Percentiles rank a stretch among this genome's conserved stretches.
phyloP scores from a whole-genome alignment of 2,888 invertebrate species.

The Leucophenga montana region DNA sequence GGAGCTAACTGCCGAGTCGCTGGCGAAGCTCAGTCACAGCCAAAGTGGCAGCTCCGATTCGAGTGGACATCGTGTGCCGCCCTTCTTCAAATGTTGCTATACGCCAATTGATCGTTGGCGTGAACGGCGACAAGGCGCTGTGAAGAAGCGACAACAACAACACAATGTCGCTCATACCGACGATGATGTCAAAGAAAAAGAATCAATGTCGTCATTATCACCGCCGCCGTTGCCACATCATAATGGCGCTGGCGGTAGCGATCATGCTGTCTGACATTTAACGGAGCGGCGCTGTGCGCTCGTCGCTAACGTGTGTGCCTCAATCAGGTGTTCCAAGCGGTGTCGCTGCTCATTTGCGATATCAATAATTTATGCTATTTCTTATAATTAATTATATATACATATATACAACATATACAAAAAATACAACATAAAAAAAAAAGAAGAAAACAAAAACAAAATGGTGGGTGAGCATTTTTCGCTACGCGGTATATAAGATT shows the following conservation, averaged over 20 bases:
- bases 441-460: constrained; percentile 21
- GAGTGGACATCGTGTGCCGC: constrained; percentile 59
- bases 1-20: constrained; percentile 66
- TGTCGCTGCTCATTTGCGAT: constrained; percentile 70
- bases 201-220: not conserved
- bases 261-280: constrained; percentile 15
- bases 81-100: constrained; percentile 72
- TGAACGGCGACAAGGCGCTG: constrained; percentile 28
- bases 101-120: constrained; percentile 73
- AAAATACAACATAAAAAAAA: constrained; percentile 35
- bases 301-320: constrained; percentile 28
- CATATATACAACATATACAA: constrained; percentile 42
- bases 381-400: constrained; percentile 34
- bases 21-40: constrained; percentile 56
- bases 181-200: constrained; percentile 26
- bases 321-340: constrained; percentile 24
- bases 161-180: too few relatives aligned
- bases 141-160: constrained; percentile 39
- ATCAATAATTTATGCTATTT: constrained; percentile 71
- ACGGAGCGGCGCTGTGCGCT: constrained; percentile 10
- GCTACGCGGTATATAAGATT: not conserved
- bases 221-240: constrained; percentile 9
- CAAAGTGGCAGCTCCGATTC: constrained; percentile 52
- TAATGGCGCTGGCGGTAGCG: constrained; percentile 33
- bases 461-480: constrained; percentile 33